phyloP scores from a whole-genome alignment of 2,113 vertebrate genomes.

The Phyllopteryx taeniolatus region DNA sequence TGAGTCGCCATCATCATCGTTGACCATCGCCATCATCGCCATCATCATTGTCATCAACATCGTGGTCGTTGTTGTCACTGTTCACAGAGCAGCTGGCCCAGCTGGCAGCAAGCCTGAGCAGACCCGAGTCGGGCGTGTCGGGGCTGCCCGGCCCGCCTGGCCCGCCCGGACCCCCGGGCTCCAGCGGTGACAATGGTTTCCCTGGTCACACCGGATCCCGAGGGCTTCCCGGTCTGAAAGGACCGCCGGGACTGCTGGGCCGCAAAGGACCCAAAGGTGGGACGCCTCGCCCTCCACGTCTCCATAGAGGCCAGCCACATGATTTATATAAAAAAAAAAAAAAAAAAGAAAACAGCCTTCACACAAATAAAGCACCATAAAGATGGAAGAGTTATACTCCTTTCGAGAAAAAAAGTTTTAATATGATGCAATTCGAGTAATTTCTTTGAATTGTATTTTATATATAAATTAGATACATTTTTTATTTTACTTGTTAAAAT shows the following conservation, averaged over 20 bases:
- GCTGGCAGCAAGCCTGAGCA: slow-evolving; percentile 88
- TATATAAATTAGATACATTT: too few species aligned
- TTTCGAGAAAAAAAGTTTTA: too few species aligned
- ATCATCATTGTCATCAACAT: too few species aligned
- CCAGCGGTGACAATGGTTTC: slow-evolving; percentile 86
- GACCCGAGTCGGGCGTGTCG: slow-evolving; percentile 82
- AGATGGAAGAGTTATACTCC: too few species aligned
- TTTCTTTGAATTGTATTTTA: too few species aligned
- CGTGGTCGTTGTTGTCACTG: neutral
- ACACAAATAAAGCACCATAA: too few species aligned
- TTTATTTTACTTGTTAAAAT: too few species aligned
- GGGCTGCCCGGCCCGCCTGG: slow-evolving; percentile 81
- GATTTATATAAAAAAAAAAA: too few species aligned
- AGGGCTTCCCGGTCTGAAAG: slow-evolving; percentile 91
- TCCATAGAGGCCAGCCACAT: too few species aligned
- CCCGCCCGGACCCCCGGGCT: slow-evolving; percentile 79
- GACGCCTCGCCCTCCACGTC: slow-evolving; percentile 7
- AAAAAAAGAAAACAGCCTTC: too few species aligned
- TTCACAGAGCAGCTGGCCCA: slow-evolving; percentile 89
- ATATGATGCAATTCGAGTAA: too few species aligned
- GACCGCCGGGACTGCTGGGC: slow-evolving; percentile 85
- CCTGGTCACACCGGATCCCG: slow-evolving; percentile 86
- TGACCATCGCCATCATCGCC: too few species aligned
- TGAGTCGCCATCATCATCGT: slow-evolving; percentile 59
- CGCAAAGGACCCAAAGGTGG: slow-evolving; percentile 91